Conservation (phyloP, 2,113 vertebrate species). For the Corynorhinus townsendii region DNA sequence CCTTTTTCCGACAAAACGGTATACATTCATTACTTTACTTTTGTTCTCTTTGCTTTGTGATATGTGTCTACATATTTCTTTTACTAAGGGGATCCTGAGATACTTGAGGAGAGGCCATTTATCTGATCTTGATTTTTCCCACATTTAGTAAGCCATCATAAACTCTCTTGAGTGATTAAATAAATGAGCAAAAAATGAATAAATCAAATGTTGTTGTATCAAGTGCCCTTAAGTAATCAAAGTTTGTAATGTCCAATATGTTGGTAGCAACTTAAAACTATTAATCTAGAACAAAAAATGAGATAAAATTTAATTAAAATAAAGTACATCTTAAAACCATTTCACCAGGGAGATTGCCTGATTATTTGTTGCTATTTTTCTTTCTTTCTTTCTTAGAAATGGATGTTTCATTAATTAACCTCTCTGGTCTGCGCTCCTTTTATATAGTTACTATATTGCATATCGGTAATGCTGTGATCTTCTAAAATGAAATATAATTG, state of each 20-base stretch:
- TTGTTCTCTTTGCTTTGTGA: background rate
- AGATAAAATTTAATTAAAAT: slow-evolving; percentile 58
- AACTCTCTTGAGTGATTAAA: slow-evolving; percentile 26
- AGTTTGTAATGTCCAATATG: slow-evolving; percentile 51
- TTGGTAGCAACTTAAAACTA: slow-evolving; percentile 53
- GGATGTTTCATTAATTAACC: slow-evolving; percentile 49
- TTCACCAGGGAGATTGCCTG: slow-evolving; percentile 46
- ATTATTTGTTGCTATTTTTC: slow-evolving; percentile 2
- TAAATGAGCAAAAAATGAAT: slow-evolving; percentile 54
- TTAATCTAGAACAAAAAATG: slow-evolving; percentile 43
- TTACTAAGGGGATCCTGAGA: background rate
- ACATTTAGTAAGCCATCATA: background rate
- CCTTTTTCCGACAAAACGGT: background rate
- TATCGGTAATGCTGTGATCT: slow-evolving; percentile 1
- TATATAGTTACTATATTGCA: background rate
- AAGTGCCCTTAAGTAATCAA: slow-evolving; percentile 73
- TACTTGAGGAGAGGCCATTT: background rate
- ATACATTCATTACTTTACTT: background rate
- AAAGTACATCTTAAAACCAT: slow-evolving; percentile 41
- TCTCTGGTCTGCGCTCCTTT: background rate
- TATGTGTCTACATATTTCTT: background rate
- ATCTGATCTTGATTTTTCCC: slow-evolving; percentile 17
- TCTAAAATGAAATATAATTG: slow-evolving; percentile 28
- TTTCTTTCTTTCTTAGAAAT: background rate
- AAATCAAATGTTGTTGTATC: slow-evolving; percentile 58